phyloP scores from a whole-genome alignment of 2,797 vertebrate species.

The Lophius americanus region DNA sequence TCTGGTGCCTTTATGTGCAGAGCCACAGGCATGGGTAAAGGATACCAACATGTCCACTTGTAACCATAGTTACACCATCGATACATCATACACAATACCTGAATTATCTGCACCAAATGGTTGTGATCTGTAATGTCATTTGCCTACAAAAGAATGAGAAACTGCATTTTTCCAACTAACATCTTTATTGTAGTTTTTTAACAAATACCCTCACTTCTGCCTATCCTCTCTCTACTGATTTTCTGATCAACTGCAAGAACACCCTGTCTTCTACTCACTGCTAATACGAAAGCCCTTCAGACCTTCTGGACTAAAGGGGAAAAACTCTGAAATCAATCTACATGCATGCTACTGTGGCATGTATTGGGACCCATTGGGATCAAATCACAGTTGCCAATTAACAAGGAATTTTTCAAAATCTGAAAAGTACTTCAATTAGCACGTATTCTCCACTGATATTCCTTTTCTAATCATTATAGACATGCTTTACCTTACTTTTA shows the following conservation, averaged over 20 bases:
- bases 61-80: constrained; percentile 43
- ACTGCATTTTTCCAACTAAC: constrained; percentile 87
- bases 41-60: constrained; percentile 52
- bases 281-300: constrained; percentile 81
- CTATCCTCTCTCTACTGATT: constrained; percentile 80
- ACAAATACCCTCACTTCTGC: constrained; percentile 78
- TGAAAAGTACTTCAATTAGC: constrained; percentile 66
- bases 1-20: constrained; percentile 67
- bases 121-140: constrained; percentile 83
- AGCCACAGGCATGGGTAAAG: constrained; percentile 52
- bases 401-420: constrained; percentile 72
- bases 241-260: constrained; percentile 80
- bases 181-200: constrained; percentile 84
- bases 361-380: constrained; percentile 78
- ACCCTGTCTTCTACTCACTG: constrained; percentile 79
- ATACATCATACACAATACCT: constrained; percentile 58
- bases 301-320: constrained; percentile 80
- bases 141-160: constrained; percentile 85
- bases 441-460: constrained; percentile 74
- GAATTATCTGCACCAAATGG: constrained; percentile 69
- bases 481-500: constrained; percentile 82
- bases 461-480: constrained; percentile 79
- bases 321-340: constrained; percentile 72
- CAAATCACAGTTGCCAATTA: constrained; percentile 56
- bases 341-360: constrained; percentile 87